Evolutionary conservation across 2,113 vertebrate species (phyloP).

Genomic region (Antigone vipio): DNA sequence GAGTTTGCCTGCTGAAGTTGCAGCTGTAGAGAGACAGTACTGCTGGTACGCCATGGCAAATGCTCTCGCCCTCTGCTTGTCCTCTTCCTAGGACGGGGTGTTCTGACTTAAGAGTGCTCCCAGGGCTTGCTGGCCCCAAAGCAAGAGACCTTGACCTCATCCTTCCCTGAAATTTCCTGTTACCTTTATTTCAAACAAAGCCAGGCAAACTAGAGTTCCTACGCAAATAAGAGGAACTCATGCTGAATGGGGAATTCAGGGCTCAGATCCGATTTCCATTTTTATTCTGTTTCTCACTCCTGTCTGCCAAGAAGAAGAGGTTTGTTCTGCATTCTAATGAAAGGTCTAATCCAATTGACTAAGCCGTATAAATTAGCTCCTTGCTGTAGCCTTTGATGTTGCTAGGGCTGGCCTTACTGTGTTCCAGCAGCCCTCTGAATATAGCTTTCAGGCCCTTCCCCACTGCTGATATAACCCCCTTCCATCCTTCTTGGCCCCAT

Average conservation of each 20-base stretch:
- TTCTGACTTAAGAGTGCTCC: conserved; percentile 45
- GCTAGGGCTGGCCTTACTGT: not conserved
- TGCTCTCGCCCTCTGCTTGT: not conserved
- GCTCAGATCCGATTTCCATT: conserved; percentile 72
- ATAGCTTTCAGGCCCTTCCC: not conserved
- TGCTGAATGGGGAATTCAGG: conserved; percentile 71
- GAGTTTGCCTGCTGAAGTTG: not conserved
- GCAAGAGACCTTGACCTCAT: conserved; percentile 57
- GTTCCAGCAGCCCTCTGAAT: conserved; percentile 6
- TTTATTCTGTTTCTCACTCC: conserved; percentile 67
- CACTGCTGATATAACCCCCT: not conserved
- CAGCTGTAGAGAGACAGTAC: not conserved
- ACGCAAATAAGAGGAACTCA: conserved; percentile 63
- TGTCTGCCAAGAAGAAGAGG: conserved; percentile 40
- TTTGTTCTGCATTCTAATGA: conserved; percentile 75
- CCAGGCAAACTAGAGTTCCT: conserved; percentile 44
- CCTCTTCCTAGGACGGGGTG: not conserved
- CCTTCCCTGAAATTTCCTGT: conserved; percentile 78
- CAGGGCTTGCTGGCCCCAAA: conserved; percentile 56
- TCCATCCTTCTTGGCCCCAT: not conserved
- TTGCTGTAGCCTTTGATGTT: conserved; percentile 54
- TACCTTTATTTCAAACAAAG: conserved; percentile 72
- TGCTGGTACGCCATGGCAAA: not conserved
- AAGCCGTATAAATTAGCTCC: conserved; percentile 31
- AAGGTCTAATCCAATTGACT: conserved; percentile 34